phyloP scores from a whole-genome alignment of 2,888 invertebrate genomes.

The Synergus umbraculus region DNA sequence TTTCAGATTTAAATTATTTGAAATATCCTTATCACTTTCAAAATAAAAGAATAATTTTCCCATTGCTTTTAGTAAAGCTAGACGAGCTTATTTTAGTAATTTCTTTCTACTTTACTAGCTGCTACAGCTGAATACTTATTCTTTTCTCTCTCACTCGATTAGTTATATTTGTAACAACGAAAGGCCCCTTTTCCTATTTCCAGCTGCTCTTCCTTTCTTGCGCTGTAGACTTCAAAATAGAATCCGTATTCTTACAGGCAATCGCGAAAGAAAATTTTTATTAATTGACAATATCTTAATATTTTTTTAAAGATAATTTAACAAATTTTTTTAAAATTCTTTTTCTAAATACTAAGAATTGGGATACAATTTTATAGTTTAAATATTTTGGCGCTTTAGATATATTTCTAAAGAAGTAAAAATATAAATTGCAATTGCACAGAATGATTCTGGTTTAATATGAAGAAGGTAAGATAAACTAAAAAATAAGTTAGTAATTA shows the following conservation, averaged over 20 bases:
- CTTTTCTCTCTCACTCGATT: conserved; percentile 41
- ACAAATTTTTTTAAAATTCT: not conserved
- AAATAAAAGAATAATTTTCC: not conserved
- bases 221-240: not conserved
- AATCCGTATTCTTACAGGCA: not conserved
- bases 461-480: conserved; percentile 22
- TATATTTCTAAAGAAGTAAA: not conserved
- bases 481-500: conserved; percentile 46
- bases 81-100: not conserved
- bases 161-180: conserved; percentile 40
- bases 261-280: not conserved
- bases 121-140: conserved; percentile 14
- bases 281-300: not conserved
- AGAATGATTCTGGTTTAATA: not conserved
- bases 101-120: not conserved
- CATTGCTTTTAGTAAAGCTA: not conserved
- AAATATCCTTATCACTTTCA: not conserved
- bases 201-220: conserved; percentile 32
- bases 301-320: not conserved
- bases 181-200: conserved; percentile 23
- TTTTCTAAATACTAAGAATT: not conserved
- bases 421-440: conserved; percentile 17
- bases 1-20: not conserved
- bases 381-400: not conserved
- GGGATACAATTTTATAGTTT: not conserved